These are phyloP conservation scores for Parelbella ahira DNA, from an alignment of 2,888 invertebrate species.

Conservation along the genomic window DNA sequence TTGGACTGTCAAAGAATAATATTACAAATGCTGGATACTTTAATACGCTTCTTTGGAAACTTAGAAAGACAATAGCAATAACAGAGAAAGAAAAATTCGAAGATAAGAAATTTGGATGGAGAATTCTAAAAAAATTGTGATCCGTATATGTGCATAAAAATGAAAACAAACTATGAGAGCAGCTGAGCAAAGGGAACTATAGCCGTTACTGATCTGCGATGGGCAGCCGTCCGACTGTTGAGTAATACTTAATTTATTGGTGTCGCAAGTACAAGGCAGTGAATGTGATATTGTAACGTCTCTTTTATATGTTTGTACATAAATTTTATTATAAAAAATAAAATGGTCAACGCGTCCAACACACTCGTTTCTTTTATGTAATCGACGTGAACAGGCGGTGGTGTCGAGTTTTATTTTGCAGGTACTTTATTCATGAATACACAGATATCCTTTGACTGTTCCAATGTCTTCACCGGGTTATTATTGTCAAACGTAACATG, in stretches of 20 bases:
- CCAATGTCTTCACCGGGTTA: no score
- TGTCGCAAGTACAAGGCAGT: conserved; percentile 63
- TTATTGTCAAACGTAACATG: no score
- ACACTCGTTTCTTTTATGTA: conserved; percentile 12
- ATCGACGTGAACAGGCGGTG: neutral
- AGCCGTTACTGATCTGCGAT: conserved; percentile 19
- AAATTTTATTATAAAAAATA: conserved; percentile 60
- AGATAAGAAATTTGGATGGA: no score
- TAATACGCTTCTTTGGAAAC: no score
- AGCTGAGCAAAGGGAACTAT: neutral
- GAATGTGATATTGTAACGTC: conserved; percentile 72
- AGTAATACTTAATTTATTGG: conserved; percentile 62
- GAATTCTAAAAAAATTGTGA: no score
- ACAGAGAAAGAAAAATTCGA: no score
- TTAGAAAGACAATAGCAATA: no score
- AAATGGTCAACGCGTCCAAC: conserved; percentile 33
- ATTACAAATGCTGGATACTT: no score
- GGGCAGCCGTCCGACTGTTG: conserved; percentile 28
- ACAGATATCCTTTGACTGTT: no score
- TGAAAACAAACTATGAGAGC: no score
- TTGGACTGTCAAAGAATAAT: no score
- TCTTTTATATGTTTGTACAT: conserved; percentile 71
- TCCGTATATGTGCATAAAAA: no score
- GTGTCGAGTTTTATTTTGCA: neutral
- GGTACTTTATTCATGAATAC: neutral